Percentiles rank a stretch among this genome's conserved stretches.
phyloP scores from a whole-genome alignment of 2,797 vertebrate genomes.

The Phataginus tricuspis region DNA sequence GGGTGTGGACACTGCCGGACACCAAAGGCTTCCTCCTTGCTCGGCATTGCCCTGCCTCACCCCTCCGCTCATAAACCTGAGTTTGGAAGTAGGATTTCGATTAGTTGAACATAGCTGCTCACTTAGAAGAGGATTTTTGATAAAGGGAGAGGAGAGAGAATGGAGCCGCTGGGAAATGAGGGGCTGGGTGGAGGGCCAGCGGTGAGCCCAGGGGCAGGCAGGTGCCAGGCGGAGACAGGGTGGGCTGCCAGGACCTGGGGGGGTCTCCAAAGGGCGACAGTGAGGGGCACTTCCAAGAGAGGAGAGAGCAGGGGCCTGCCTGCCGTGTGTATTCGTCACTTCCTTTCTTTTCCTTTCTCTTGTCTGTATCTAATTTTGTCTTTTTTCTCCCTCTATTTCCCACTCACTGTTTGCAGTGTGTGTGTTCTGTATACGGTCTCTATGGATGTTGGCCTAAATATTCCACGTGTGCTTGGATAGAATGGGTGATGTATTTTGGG shows the following conservation, averaged over 20 bases:
- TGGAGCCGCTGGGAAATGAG: accelerated
- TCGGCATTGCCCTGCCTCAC: accelerated
- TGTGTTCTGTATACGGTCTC: neutral
- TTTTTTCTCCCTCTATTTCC: neutral
- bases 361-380: too few relatives aligned
- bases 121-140: neutral
- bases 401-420: neutral
- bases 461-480: neutral
- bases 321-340: too few relatives aligned
- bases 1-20: accelerated
- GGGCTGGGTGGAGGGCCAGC: neutral
- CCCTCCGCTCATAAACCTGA: neutral
- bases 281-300: neutral
- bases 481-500: neutral
- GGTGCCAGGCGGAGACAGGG: accelerated
- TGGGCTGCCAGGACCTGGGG: neutral
- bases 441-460: neutral
- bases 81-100: neutral
- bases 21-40: neutral
- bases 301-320: neutral
- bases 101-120: neutral
- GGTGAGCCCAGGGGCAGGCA: accelerated
- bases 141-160: neutral
- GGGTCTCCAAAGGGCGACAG: neutral
- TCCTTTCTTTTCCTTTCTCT: neutral